Evolutionary conservation across 2,113 vertebrate species (phyloP).

Genomic region (Solea senegalensis): DNA sequence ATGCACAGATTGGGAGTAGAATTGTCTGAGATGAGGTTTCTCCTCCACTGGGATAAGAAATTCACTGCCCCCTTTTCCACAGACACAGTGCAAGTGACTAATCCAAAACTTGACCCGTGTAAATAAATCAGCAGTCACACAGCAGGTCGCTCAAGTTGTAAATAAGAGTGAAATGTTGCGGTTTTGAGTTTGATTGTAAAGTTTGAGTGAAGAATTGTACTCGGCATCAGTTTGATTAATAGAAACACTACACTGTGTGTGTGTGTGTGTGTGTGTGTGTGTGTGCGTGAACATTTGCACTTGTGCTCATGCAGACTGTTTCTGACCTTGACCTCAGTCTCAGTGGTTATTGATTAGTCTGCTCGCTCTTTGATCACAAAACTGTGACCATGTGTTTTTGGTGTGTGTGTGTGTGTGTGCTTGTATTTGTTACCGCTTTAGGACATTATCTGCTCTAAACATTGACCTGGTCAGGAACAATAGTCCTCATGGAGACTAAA

Average conservation of each 20-base stretch:
- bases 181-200: slow-evolving; percentile 6
- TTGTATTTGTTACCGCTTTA: neutral
- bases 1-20: slow-evolving; percentile 55
- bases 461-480: too few species aligned
- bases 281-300: neutral
- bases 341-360: slow-evolving; percentile 48
- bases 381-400: slow-evolving; percentile 12
- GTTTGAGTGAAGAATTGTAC: slow-evolving; percentile 13
- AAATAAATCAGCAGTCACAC: neutral
- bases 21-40: slow-evolving; percentile 58
- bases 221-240: slow-evolving; percentile 3
- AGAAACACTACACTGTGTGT: neutral
- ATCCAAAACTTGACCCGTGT: neutral
- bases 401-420: neutral
- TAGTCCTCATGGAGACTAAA: too few species aligned
- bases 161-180: neutral
- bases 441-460: too few species aligned
- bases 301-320: neutral
- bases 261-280: neutral
- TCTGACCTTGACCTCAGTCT: slow-evolving; percentile 37
- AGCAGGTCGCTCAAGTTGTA: neutral
- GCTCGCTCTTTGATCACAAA: slow-evolving; percentile 22
- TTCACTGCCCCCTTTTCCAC: neutral
- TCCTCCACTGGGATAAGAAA: slow-evolving; percentile 37
- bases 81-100: neutral